Conservation (phyloP, 1,140 invertebrate species). For the Neelides sp. region DNA sequence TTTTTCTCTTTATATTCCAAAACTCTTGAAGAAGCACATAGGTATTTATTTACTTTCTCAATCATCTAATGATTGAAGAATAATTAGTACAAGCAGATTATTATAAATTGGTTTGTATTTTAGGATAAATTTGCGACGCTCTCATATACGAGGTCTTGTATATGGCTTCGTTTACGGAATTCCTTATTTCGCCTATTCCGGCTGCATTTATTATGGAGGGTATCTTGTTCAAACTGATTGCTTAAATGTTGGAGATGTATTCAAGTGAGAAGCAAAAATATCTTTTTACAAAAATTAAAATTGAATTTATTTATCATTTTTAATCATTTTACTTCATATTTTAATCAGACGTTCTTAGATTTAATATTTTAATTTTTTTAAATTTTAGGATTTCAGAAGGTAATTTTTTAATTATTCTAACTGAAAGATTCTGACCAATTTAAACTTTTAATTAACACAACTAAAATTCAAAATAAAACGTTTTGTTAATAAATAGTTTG, state of each 20-base stretch:
- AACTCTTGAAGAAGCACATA: conserved; percentile 30
- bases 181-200: conserved; percentile 42
- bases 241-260: conserved; percentile 37
- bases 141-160: conserved; percentile 38
- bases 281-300: conserved; percentile 30
- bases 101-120: neutral
- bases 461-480: too few relatives aligned
- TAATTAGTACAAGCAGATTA: neutral
- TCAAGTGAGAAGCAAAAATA: conserved; percentile 37
- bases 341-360: too few relatives aligned
- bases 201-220: conserved; percentile 43
- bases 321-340: too few relatives aligned
- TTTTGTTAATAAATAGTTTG: too few relatives aligned
- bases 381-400: conserved; percentile 9
- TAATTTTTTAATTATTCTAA: too few relatives aligned
- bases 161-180: conserved; percentile 41
- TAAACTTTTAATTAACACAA: too few relatives aligned
- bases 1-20: conserved; percentile 35
- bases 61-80: neutral
- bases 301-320: too few relatives aligned
- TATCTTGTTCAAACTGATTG: conserved; percentile 37
- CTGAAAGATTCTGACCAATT: too few relatives aligned
- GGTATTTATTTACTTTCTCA: conserved; percentile 3
- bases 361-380: neutral
- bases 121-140: conserved; percentile 22